phyloP scores from a whole-genome alignment of 2,113 vertebrate genomes.

The Pollimyrus isidori region DNA sequence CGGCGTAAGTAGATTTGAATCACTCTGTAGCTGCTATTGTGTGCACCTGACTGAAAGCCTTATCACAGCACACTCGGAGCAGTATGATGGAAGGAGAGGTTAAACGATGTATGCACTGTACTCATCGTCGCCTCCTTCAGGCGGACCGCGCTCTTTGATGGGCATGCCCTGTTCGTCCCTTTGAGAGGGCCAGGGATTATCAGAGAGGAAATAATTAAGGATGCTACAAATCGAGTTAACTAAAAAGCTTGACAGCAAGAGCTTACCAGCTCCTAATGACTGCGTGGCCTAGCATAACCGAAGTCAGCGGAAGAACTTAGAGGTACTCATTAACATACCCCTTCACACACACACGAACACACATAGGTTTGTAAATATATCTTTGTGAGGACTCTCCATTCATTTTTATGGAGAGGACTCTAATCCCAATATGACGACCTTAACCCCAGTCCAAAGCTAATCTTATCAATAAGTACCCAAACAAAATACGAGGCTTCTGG shows the following conservation, averaged over 20 bases:
- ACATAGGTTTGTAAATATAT: background rate
- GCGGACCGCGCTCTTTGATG: background rate
- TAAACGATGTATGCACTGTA: background rate
- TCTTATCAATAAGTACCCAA: too few relatives aligned
- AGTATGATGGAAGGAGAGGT: background rate
- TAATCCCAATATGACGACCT: too few relatives aligned
- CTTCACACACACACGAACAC: background rate
- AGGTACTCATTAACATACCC: background rate
- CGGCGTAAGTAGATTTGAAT: background rate
- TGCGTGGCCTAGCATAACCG: background rate
- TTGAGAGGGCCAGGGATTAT: slow-evolving; percentile 9
- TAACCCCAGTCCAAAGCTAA: too few relatives aligned
- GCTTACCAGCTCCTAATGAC: slow-evolving; percentile 15
- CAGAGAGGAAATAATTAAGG: slow-evolving; percentile 21
- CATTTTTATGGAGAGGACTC: too few relatives aligned
- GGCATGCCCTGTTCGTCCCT: background rate
- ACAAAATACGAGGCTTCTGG: too few relatives aligned
- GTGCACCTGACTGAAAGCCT: background rate
- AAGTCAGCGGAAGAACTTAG: background rate
- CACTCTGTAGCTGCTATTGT: background rate
- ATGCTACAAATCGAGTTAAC: slow-evolving; percentile 15
- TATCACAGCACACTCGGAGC: background rate
- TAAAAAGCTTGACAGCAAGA: slow-evolving; percentile 7
- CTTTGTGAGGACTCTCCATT: too few relatives aligned
- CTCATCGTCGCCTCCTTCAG: background rate